Conservation (phyloP, 1,140 invertebrate species). For the Leptinotarsa texana region DNA sequence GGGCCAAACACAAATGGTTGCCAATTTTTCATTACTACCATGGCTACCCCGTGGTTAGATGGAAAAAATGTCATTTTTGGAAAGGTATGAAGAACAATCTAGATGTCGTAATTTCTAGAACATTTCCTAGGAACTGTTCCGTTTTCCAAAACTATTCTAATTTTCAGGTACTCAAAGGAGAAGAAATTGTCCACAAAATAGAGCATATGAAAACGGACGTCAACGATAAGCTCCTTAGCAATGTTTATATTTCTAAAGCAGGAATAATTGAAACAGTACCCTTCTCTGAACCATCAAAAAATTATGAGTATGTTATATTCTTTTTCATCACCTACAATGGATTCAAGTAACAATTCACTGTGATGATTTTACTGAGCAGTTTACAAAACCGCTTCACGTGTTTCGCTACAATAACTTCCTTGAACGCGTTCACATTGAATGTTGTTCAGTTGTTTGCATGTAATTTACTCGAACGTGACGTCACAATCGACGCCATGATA, state of each 20-base stretch:
- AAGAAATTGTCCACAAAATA: slow-evolving; percentile 82
- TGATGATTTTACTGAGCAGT: too few relatives aligned
- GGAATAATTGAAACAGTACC: slow-evolving; percentile 65
- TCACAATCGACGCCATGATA: too few relatives aligned
- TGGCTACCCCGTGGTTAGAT: slow-evolving; percentile 89
- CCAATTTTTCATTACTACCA: slow-evolving; percentile 95
- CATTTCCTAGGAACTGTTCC: too few relatives aligned
- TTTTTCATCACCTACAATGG: too few relatives aligned
- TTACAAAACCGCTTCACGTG: too few relatives aligned
- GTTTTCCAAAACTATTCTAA: background rate
- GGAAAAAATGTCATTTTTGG: slow-evolving; percentile 93
- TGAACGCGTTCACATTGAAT: too few relatives aligned
- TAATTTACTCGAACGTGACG: too few relatives aligned
- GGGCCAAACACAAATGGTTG: slow-evolving; percentile 84
- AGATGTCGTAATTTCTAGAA: background rate
- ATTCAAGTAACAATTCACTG: too few relatives aligned
- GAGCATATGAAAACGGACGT: slow-evolving; percentile 78
- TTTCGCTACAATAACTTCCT: too few relatives aligned
- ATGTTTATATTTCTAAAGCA: slow-evolving; percentile 69
- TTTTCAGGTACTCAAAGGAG: slow-evolving; percentile 74
- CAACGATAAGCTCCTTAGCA: slow-evolving; percentile 69
- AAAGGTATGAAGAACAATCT: slow-evolving; percentile 61
- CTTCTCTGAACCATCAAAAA: slow-evolving; percentile 70
- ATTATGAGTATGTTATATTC: slow-evolving; percentile 65
- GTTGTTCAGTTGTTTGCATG: too few relatives aligned